phyloP scores from a whole-genome alignment of 2,113 vertebrate genomes.

The Rana temporaria region DNA sequence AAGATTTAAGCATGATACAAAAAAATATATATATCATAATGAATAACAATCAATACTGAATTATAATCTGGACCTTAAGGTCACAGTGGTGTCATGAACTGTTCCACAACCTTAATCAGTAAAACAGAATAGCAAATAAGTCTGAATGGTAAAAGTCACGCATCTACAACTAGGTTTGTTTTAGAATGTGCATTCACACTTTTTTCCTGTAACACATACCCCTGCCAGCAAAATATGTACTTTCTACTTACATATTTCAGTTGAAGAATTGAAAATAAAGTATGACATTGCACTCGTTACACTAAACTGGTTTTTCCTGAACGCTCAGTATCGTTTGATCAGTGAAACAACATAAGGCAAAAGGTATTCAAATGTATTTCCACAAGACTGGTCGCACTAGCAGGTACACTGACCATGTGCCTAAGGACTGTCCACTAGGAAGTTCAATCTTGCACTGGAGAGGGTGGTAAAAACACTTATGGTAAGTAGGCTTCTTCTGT shows the following conservation, averaged over 20 bases:
- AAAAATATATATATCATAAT: too few relatives aligned
- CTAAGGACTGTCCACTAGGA: neutral
- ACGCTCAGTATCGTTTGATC: slow-evolving; percentile 27
- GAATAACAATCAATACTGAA: too few relatives aligned
- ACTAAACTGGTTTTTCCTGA: slow-evolving; percentile 31
- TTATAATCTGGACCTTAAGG: too few relatives aligned
- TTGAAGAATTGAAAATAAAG: neutral
- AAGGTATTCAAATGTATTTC: slow-evolving; percentile 39
- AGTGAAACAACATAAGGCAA: slow-evolving; percentile 43
- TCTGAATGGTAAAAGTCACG: too few relatives aligned
- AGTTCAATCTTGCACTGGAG: neutral
- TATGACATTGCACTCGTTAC: slow-evolving; percentile 26
- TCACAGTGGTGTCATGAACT: neutral
- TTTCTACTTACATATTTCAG: neutral
- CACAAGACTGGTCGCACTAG: slow-evolving; percentile 9
- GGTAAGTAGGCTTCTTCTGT: too few relatives aligned
- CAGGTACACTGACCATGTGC: neutral
- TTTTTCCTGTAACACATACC: neutral
- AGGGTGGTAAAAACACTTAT: too few relatives aligned
- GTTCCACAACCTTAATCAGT: neutral
- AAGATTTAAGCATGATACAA: too few relatives aligned
- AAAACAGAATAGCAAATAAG: neutral
- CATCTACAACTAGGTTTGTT: too few relatives aligned
- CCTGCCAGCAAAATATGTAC: neutral
- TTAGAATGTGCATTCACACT: too few relatives aligned